Conservation (phyloP, 1,140 invertebrate species). For the Drosophila rhopaloa region DNA sequence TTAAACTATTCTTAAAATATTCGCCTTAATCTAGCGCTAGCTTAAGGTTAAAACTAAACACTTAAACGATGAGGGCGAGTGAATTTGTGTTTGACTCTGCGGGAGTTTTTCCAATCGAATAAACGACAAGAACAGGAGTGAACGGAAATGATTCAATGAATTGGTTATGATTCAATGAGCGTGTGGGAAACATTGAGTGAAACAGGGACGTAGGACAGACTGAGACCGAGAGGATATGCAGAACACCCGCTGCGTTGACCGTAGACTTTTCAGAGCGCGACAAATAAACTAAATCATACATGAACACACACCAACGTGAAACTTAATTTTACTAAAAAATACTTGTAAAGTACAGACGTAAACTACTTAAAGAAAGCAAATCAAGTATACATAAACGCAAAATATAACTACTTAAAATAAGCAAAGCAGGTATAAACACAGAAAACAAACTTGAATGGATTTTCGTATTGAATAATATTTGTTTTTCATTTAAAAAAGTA, state of each 20-base stretch:
- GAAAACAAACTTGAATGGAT: not conserved
- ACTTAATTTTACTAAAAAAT: conserved; percentile 37
- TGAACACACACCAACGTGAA: conserved; percentile 21
- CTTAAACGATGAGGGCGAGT: conserved; percentile 5
- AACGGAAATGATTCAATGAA: conserved; percentile 43
- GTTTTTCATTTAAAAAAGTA: too few species aligned
- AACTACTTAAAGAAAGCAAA: conserved; percentile 35
- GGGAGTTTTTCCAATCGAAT: conserved; percentile 39
- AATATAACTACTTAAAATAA: conserved; percentile 8
- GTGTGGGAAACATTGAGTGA: conserved; percentile 4
- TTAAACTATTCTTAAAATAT: conserved; percentile 48
- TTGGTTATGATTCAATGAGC: conserved; percentile 39
- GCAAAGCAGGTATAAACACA: not conserved
- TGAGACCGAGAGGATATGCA: not conserved
- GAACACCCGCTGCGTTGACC: conserved; percentile 38
- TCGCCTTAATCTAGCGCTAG: conserved; percentile 23
- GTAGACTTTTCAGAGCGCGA: conserved; percentile 42
- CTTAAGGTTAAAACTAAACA: conserved; percentile 38
- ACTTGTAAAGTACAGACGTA: conserved; percentile 20
- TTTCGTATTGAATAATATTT: too few species aligned
- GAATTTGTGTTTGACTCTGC: conserved; percentile 31
- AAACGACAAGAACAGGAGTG: conserved; percentile 33
- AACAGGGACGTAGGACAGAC: conserved; percentile 1
- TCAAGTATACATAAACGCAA: conserved; percentile 13
- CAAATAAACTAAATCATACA: conserved; percentile 27